A percentile compares a stretch with the other conserved stretches of the same genome.
These are phyloP conservation scores for Oscheius sp. DNA, from an alignment of 2,888 invertebrate species.

Conservation along the genomic window DNA sequence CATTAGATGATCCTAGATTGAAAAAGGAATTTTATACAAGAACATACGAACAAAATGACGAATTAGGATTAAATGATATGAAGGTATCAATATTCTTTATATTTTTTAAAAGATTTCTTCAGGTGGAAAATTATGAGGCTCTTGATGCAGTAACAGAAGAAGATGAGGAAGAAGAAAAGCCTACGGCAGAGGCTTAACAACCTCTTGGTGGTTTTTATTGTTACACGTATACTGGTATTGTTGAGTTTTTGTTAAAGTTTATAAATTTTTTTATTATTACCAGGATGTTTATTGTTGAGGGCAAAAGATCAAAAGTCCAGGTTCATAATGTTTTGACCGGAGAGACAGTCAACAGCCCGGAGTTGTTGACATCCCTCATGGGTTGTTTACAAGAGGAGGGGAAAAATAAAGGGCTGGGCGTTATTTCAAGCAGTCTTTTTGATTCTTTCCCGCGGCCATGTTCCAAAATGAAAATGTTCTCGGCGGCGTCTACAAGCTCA, in stretches of 20 bases:
- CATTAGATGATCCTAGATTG: conserved; percentile 77
- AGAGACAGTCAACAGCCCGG: no score
- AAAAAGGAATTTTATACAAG: conserved; percentile 85
- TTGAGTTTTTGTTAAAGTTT: conserved; percentile 20
- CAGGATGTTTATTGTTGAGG: background rate
- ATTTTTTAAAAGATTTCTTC: background rate
- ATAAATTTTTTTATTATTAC: background rate
- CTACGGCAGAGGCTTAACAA: conserved; percentile 14
- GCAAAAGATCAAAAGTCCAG: no score
- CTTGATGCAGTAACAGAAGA: conserved; percentile 62
- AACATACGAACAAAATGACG: conserved; percentile 90
- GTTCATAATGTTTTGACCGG: background rate
- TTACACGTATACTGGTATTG: conserved; percentile 1
- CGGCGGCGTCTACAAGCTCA: conserved; percentile 21
- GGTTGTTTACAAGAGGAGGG: no score
- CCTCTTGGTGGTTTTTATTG: background rate
- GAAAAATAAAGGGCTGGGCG: background rate
- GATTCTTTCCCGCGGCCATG: background rate
- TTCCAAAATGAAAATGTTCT: background rate
- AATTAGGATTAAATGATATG: conserved; percentile 94
- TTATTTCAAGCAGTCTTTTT: background rate
- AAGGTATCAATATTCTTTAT: conserved; percentile 78
- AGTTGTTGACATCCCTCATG: no score
- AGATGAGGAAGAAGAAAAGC: conserved; percentile 44
- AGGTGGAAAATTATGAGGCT: conserved; percentile 80